Base-by-base conservation (phyloP, 1,140 invertebrate species). In the Caenorhabditis briggsae region DNA sequence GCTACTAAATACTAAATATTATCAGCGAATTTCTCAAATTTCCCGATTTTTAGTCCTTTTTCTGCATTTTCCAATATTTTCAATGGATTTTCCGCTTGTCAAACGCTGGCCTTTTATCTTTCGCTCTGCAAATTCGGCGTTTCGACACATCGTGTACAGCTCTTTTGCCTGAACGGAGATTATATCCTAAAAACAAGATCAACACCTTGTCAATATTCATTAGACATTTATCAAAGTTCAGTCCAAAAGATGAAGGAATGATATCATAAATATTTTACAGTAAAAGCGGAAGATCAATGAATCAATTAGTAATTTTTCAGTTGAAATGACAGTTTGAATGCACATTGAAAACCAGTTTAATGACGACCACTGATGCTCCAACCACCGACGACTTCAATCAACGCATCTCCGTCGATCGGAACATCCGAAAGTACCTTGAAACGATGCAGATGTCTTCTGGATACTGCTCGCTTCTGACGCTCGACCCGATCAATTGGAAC, bases 401-500 rank as follows among this genome's bases (percentile, higher is more conserved):
- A n/a, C 20, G 20, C 9, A 53, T 50, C 46, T 23, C 70, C 70
- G 18, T 78, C 70, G 7, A 43, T 53, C 11, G 33, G 33, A 12
- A 50, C 11, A n/a, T 50, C 46, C 41, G 65, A 46, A 25, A 16
- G n/a, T 12, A 11, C 9, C 12, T 50, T 78, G 46, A 78, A 78
- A 11, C n/a, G 70, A 78, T 78, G 70, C 2, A 78, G n/a, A 23
- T 78, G 70, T 78, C 70, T n/a, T 14, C 70, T n/a, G 5, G 18
- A 23, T 12, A 11, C 5, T 1, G n/a, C n/a, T 11, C 3, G n/a
- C 23, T 78, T 78, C 70, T 78, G 46, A 12, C 70, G 46, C 23
- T 78, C 70, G 12, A 78, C 11, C 5, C 70, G 43, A 50, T 78
- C 70, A 3, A 78, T 78, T 78, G 46, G 70, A 48, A 78, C 70